Evolutionary conservation across 2,797 vertebrate genomes (phyloP), one percentile per base, ranked within the genome.

Genomic region (Miichthys miiuy): DNA sequence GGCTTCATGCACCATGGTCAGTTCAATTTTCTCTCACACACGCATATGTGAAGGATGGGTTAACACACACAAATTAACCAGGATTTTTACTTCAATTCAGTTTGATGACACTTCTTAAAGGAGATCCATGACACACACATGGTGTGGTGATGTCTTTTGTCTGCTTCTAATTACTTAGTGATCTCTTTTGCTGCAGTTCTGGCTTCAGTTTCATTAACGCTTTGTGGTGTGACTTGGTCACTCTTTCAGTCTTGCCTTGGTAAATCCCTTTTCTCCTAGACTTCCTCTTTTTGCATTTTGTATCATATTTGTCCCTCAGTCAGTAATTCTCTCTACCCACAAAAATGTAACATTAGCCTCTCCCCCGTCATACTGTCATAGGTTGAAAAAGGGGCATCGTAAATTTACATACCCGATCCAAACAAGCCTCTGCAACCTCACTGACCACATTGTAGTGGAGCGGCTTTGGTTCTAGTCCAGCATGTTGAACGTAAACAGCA

Each of bases 1-100:
- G 96, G 97, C 86, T 99, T 99, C 95, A 97, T 99, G 98, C 98
- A 99, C 88, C 98, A 99, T 0, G 98, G 98, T 99, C 95, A 96
- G 93, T 93, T 41, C 12, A 52, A 11, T 66, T 68, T 69, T 62
- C 48, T 38, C 41, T 72, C 54, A 25, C 51, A 23, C 62, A 54
- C 44, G 13, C 67, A 73, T 6, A 20, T 58, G 62, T 25, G 38
- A 75, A 63, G 25, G 41, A 58, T 7, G 11, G 16, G 44, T 41
- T 42, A 56, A 72, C 52, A 55, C 52, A 44, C 46, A 55, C 14
- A 38, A 55, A 47, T 65, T 48, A 30, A 66, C 20, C 2, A 27
- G 17, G 8, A 1, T 69, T 68, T 73, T 38, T 8, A 5, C 14
- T n/a, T 70, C 3, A 64, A 1, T 50, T 25, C 42, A 41, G 11